These are phyloP conservation scores for Drosophila repletoides DNA, from an alignment of 1,140 invertebrate species.

Conservation along the genomic window DNA sequence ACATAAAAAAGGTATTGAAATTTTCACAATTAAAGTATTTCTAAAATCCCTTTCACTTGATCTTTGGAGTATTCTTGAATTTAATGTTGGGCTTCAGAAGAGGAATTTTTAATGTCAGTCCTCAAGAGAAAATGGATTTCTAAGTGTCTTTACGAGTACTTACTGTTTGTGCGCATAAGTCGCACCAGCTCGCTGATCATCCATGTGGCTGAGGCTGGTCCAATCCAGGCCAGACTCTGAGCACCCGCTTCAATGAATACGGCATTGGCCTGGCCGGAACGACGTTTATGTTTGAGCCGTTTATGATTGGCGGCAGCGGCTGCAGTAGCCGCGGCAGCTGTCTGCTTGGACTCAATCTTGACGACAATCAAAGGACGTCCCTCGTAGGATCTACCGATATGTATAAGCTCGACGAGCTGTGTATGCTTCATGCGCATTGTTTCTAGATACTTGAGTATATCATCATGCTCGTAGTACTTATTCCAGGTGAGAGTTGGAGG, in stretches of 20 bases:
- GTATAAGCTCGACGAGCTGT: conserved; percentile 85
- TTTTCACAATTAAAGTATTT: no score
- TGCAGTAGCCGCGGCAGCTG: conserved; percentile 33
- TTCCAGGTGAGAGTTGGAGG: conserved; percentile 84
- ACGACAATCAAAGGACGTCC: conserved; percentile 86
- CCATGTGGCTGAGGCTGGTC: conserved; percentile 90
- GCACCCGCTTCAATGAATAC: conserved; percentile 88
- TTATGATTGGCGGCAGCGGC: conserved; percentile 29
- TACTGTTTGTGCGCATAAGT: conserved; percentile 84
- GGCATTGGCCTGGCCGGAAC: conserved; percentile 82
- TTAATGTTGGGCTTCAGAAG: no score
- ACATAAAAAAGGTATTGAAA: no score
- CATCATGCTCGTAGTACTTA: conserved; percentile 87
- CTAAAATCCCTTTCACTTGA: no score
- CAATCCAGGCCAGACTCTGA: conserved; percentile 94
- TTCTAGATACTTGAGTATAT: conserved; percentile 87
- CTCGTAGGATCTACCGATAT: conserved; percentile 88
- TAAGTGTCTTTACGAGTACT: no score
- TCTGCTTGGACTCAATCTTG: conserved; percentile 71
- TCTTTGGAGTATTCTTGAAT: no score
- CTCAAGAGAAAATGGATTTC: no score
- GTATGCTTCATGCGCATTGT: conserved; percentile 87
- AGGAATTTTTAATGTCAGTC: no score
- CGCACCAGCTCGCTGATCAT: conserved; percentile 89
- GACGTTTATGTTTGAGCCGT: conserved; percentile 72